phyloP scores from a whole-genome alignment of 2,797 vertebrate genomes.

The Mormyrops attenuatus region DNA sequence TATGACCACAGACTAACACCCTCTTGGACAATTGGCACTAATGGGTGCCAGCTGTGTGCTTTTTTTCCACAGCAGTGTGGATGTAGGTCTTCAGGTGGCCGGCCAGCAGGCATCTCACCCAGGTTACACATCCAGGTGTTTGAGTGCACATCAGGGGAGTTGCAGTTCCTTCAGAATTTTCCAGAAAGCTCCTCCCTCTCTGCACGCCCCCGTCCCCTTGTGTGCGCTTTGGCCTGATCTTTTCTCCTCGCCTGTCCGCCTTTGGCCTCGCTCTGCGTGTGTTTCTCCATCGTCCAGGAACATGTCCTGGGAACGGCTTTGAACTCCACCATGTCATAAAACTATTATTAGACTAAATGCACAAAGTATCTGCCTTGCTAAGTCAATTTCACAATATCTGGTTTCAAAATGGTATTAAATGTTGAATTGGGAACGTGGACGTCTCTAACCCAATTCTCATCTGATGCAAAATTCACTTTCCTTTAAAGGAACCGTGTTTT shows the following conservation, averaged over 20 bases:
- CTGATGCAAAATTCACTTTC: slow-evolving; percentile 8
- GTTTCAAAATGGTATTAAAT: slow-evolving; percentile 15
- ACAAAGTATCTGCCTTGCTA: slow-evolving; percentile 11
- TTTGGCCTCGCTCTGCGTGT: not conserved
- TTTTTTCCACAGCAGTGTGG: not conserved
- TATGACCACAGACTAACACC: no score
- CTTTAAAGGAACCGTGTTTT: not conserved
- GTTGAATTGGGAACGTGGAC: not conserved
- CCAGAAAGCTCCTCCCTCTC: not conserved
- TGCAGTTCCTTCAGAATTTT: not conserved
- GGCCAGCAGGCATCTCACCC: not conserved
- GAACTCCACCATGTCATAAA: slow-evolving; percentile 18
- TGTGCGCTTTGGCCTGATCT: not conserved
- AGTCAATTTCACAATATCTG: slow-evolving; percentile 18
- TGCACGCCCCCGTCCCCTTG: not conserved
- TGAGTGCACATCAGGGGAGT: not conserved
- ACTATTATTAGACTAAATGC: slow-evolving; percentile 18
- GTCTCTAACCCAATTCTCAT: slow-evolving; percentile 14
- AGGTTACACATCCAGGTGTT: not conserved
- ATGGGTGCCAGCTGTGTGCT: not conserved
- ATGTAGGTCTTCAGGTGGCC: not conserved
- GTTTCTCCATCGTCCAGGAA: slow-evolving; percentile 14
- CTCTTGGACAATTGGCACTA: not conserved
- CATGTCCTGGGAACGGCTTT: slow-evolving; percentile 11
- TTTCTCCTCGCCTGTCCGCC: not conserved